These are phyloP conservation scores for Cosmia pyralina DNA, from an alignment of 2,888 invertebrate species.

Conservation along the genomic window DNA sequence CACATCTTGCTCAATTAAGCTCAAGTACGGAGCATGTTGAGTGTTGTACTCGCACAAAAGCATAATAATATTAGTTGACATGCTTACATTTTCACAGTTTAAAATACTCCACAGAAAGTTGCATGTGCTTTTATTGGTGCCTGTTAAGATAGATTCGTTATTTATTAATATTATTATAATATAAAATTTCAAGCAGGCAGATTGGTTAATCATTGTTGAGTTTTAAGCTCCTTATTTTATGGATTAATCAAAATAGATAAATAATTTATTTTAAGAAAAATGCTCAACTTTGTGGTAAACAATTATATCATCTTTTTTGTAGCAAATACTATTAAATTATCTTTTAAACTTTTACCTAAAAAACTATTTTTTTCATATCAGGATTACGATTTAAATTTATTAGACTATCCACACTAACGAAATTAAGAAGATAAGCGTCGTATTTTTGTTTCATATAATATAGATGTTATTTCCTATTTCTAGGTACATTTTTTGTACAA, in stretches of 20 bases:
- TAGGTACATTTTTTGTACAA: slow-evolving; percentile 62
- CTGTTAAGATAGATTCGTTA: slow-evolving; percentile 66
- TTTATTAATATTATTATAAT: slow-evolving; percentile 49
- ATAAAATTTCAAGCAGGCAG: slow-evolving; percentile 50
- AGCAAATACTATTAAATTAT: slow-evolving; percentile 56
- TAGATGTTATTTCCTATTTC: slow-evolving; percentile 73
- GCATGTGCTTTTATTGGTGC: slow-evolving; percentile 81
- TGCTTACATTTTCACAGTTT: slow-evolving; percentile 55
- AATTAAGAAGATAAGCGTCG: slow-evolving; percentile 46
- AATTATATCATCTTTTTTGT: slow-evolving; percentile 66
- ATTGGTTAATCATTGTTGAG: slow-evolving; percentile 52
- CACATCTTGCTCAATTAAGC: slow-evolving; percentile 85
- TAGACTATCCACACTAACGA: slow-evolving; percentile 37
- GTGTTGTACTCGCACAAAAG: slow-evolving; percentile 84
- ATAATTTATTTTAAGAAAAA: slow-evolving; percentile 68
- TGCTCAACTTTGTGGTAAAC: slow-evolving; percentile 73
- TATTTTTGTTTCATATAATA: slow-evolving; percentile 40
- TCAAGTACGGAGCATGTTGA: slow-evolving; percentile 78
- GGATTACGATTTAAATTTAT: slow-evolving; percentile 30
- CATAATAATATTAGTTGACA: slow-evolving; percentile 71
- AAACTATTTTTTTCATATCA: slow-evolving; percentile 25
- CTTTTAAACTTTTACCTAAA: slow-evolving; percentile 26
- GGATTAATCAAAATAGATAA: slow-evolving; percentile 58
- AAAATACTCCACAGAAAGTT: slow-evolving; percentile 70
- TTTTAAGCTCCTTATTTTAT: slow-evolving; percentile 56